Evolutionary conservation across 2,797 vertebrate species (phyloP).

Genomic region (Coilia nasus): DNA sequence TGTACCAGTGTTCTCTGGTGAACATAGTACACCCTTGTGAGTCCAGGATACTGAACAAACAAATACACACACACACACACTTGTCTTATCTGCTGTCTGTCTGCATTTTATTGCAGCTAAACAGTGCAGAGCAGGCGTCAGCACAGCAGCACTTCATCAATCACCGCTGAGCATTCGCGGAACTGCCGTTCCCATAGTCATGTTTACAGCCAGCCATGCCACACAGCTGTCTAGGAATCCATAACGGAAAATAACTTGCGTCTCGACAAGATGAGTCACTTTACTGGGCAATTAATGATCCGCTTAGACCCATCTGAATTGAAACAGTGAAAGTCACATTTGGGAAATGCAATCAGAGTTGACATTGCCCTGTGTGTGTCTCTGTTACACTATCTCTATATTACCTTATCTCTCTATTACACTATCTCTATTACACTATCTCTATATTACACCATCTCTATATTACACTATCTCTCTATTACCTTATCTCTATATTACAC

Average conservation of each 20-base stretch:
- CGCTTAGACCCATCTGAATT: background rate
- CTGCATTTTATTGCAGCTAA: background rate
- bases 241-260: conserved; percentile 9
- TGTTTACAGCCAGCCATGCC: conserved; percentile 35
- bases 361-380: background rate
- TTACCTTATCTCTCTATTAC: too few species aligned
- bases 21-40: background rate
- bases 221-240: conserved; percentile 31
- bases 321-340: background rate
- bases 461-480: too few species aligned
- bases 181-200: conserved; percentile 30
- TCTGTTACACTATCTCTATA: too few species aligned
- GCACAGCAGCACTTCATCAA: conserved; percentile 14
- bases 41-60: too few species aligned
- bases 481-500: too few species aligned
- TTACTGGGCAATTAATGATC: conserved; percentile 19
- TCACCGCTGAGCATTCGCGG: conserved; percentile 29
- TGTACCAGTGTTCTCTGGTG: background rate
- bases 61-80: background rate
- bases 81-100: background rate
- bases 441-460: too few species aligned
- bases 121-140: background rate
- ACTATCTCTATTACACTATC: too few species aligned
- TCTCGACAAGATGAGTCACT: background rate
- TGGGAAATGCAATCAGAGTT: background rate